Conservation (phyloP, 2,113 vertebrate species). For the Xiphophorus maculatus region DNA sequence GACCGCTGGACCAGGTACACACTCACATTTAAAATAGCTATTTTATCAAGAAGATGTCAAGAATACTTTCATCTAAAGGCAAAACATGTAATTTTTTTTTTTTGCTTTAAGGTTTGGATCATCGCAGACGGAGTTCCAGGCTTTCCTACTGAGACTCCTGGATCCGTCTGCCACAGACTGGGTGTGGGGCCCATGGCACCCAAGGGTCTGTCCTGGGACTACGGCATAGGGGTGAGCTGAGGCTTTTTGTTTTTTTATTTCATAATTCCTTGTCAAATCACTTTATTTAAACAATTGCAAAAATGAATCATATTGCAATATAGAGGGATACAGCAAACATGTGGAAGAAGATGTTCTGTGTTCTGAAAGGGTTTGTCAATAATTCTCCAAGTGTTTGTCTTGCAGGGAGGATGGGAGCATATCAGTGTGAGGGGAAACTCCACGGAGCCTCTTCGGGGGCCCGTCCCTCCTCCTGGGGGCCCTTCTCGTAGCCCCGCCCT, state of each 20-base stretch:
- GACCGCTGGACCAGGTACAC: slow-evolving; percentile 93
- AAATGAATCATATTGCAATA: not conserved
- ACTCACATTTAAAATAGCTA: not conserved
- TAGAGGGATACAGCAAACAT: too few species aligned
- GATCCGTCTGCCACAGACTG: slow-evolving; percentile 87
- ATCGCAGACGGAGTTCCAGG: slow-evolving; percentile 91
- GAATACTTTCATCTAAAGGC: not conserved
- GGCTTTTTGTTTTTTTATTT: not conserved
- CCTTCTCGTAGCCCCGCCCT: slow-evolving; percentile 56
- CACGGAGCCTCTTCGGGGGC: slow-evolving; percentile 68
- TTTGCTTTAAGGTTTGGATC: slow-evolving; percentile 89
- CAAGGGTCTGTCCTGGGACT: slow-evolving; percentile 92
- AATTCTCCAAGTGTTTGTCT: not conserved
- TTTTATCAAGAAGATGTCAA: not conserved
- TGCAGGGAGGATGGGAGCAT: slow-evolving; percentile 94
- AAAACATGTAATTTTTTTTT: too few species aligned
- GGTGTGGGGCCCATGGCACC: slow-evolving; percentile 90
- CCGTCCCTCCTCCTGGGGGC: slow-evolving; percentile 20
- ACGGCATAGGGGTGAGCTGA: slow-evolving; percentile 91
- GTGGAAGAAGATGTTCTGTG: too few species aligned
- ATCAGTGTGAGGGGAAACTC: slow-evolving; percentile 89
- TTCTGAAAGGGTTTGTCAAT: too few species aligned
- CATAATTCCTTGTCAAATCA: not conserved
- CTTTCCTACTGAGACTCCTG: slow-evolving; percentile 86
- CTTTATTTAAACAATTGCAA: not conserved